Base-by-base conservation (phyloP, 2,888 invertebrate species). In the Temnothorax rugatulus region DNA sequence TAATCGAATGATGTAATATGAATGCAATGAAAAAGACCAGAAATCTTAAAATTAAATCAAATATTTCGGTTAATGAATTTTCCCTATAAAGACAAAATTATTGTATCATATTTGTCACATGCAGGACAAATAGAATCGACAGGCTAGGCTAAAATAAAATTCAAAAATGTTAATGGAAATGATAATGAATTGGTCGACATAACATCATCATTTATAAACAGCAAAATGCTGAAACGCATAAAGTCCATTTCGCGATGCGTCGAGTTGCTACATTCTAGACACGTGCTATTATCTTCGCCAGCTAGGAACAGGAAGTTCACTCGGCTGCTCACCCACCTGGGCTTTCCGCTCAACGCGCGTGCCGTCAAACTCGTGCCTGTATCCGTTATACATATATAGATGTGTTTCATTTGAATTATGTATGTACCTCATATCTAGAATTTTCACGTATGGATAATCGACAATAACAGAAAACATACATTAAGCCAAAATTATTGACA, bases 271-370 rank as follows among this genome's bases (percentile, higher is more conserved):
- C 52, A 89, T 86, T 89, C 83, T 89, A 86, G 84, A 85, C 90
- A 90, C 91, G 91, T 92, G 93, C 94, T 93, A 94, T 94, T 94
- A 94, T 94, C 93, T 93, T 91, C 91, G 89, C 92, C 94, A 71
- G 71, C 21, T 52, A 71, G 94, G 94, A 94, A 94, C 88, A 93
- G 94, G 94, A 94, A 94, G 93, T 91, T 91, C 93, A 94, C 93
- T 94, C 92, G 91, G 93, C 92, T 94, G 94, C 94, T 93, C 94
- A 93, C 93, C 94, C 94, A 94, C 94, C 94, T 94, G 93, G 94
- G 91, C 90, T 84, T 87, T 89, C 89, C 88, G 89, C 77, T 83
- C 76, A 64, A 71, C 84, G 87, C 85, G 73, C 84, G 82, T 87
- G 85, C 88, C 84, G 83, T 84, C 86, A 83, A 63, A 59, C 59